phyloP scores from a whole-genome alignment of 2,888 invertebrate genomes.

The Leptopilina myrica region DNA sequence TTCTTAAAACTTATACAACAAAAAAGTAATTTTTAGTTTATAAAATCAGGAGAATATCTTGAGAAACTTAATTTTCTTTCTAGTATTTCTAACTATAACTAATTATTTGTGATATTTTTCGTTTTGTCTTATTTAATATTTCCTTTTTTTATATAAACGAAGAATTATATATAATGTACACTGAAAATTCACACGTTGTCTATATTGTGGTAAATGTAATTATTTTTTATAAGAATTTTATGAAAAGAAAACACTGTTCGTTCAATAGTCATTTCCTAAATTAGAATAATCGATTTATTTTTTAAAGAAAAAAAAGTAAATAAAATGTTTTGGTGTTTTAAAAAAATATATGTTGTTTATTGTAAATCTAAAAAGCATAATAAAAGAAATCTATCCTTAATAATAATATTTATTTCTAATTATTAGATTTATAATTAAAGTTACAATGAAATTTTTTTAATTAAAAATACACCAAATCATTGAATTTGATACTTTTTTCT shows the following conservation, averaged over 20 bases:
- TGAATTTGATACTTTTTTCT: too few species aligned
- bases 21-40: background rate
- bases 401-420: too few species aligned
- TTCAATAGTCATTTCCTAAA: background rate
- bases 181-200: conserved; percentile 7
- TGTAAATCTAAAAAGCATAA: too few species aligned
- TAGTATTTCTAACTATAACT: background rate
- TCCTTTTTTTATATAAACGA: background rate
- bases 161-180: conserved; percentile 19
- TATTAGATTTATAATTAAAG: too few species aligned
- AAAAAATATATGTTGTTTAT: too few species aligned
- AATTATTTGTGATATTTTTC: background rate
- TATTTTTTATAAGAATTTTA: conserved; percentile 40
- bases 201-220: conserved; percentile 23
- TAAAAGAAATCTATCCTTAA: too few species aligned
- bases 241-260: background rate
- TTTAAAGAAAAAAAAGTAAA: background rate
- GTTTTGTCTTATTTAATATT: background rate
- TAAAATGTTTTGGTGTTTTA: background rate
- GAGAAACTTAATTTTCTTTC: background rate
- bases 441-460: background rate
- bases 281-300: too few species aligned
- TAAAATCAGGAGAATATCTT: background rate
- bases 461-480: conserved; percentile 1
- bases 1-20: conserved; percentile 24